Conservation (phyloP, 2,797 vertebrate species). For the Chiroxiphia lanceolata region DNA sequence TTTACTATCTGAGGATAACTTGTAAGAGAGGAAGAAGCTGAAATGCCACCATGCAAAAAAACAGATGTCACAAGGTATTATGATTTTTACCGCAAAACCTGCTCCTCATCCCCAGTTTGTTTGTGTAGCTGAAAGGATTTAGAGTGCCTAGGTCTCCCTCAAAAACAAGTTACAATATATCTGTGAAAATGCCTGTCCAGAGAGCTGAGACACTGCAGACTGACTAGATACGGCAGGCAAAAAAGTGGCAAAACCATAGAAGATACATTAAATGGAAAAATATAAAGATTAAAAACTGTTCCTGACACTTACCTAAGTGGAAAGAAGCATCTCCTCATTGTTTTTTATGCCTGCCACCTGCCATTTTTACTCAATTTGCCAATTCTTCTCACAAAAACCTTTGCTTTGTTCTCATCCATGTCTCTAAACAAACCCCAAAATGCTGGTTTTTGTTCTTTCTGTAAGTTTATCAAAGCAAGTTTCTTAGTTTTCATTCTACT, state of each 20-base stretch:
- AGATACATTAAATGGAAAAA: not conserved
- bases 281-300: not conserved
- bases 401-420: not conserved
- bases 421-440: not conserved
- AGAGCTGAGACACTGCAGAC: not conserved
- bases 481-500: not conserved
- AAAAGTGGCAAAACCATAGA: not conserved
- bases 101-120: not conserved
- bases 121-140: not conserved
- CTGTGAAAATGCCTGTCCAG: not conserved
- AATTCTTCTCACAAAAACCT: not conserved
- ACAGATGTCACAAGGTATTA: not conserved
- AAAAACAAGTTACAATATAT: not conserved
- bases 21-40: not conserved
- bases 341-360: not conserved
- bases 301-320: not conserved
- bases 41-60: not conserved
- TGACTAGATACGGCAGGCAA: not conserved
- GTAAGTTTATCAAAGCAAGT: not conserved
- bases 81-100: not conserved
- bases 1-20: not conserved
- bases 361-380: not conserved
- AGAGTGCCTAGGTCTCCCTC: not conserved
- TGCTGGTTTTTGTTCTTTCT: not conserved
- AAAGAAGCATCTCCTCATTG: not conserved